Percentiles rank a stretch among this genome's conserved stretches.
Conservation (phyloP, 2,113 vertebrate species). For the Amblyopsis rosae region DNA sequence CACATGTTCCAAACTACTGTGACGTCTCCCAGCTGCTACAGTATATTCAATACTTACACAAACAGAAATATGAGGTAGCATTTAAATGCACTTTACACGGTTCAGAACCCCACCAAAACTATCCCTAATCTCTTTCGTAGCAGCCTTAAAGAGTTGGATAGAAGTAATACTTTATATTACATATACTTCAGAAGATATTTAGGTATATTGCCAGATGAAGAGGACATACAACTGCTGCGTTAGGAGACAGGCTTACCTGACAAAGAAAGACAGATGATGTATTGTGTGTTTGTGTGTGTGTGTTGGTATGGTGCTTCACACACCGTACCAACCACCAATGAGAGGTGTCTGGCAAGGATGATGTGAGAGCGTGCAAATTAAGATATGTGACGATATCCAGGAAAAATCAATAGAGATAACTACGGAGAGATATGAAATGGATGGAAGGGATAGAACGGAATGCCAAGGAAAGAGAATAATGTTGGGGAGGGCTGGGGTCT, state of each 20-base stretch:
- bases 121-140: no score
- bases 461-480: not conserved
- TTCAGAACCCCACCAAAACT: no score
- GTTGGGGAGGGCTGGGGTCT: no score
- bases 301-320: constrained; percentile 15
- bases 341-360: constrained; percentile 35
- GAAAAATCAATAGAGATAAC: not conserved
- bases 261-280: constrained; percentile 29
- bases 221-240: not conserved
- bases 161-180: no score
- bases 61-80: no score
- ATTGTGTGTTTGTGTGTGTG: constrained; percentile 13
- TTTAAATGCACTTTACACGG: no score
- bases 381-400: not conserved
- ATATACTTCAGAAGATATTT: no score
- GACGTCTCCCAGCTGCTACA: no score
- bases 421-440: not conserved
- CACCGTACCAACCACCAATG: constrained; percentile 4
- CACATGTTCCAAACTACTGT: not conserved
- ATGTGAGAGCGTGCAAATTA: no score
- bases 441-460: constrained; percentile 26
- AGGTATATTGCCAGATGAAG: not conserved
- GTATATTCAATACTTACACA: no score
- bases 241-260: not conserved
- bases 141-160: no score